A percentile compares a stretch with the other conserved stretches of the same genome.
phyloP scores from a whole-genome alignment of 2,888 invertebrate genomes.

The Allygus modestus region DNA sequence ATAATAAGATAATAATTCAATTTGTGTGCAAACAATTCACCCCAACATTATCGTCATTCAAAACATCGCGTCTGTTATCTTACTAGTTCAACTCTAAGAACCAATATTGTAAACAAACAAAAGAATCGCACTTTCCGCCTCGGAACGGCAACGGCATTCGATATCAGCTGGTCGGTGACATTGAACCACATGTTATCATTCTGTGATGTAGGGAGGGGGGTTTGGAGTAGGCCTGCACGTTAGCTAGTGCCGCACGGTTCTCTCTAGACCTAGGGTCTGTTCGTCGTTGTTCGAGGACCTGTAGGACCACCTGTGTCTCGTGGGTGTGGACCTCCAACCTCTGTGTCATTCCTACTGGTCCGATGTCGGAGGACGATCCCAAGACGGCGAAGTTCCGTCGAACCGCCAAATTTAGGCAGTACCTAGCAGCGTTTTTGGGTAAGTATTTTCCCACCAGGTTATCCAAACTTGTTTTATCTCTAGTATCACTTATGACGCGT shows the following conservation, averaged over 20 bases:
- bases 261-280: background rate
- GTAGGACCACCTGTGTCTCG: background rate
- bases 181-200: conserved; percentile 32
- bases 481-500: no score
- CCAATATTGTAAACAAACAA: conserved; percentile 8
- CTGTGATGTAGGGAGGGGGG: background rate
- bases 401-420: conserved; percentile 48
- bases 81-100: no score
- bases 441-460: background rate
- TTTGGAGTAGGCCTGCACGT: background rate
- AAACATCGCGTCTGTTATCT: no score
- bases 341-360: background rate
- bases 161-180: background rate
- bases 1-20: no score
- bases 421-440: conserved; percentile 48
- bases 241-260: background rate
- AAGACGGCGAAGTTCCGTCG: background rate
- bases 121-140: background rate
- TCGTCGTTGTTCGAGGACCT: background rate
- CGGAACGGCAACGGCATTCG: background rate
- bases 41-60: no score
- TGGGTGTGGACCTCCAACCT: conserved; percentile 10
- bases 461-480: no score
- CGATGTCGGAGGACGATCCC: background rate
- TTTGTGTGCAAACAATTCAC: no score